These are phyloP conservation scores for Lophotriccus pileatus DNA, from an alignment of 2,797 vertebrate species.

Conservation along the genomic window DNA sequence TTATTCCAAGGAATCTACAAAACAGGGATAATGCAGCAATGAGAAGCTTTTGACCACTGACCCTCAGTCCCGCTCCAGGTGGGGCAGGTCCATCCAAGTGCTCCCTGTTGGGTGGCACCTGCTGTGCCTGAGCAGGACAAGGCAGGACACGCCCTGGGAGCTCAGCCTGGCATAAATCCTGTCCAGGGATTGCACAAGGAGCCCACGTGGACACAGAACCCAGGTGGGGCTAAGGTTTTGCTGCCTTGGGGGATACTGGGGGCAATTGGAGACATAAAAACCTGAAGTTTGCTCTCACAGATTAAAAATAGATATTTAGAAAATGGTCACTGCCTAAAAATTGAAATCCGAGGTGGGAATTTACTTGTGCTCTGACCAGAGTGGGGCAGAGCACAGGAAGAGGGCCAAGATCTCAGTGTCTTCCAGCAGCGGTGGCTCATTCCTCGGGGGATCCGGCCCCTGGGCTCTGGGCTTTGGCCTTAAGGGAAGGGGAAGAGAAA, in stretches of 20 bases:
- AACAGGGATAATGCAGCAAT: background rate
- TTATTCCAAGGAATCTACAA: conserved; percentile 62
- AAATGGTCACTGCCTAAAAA: conserved; percentile 51
- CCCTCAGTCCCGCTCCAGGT: background rate
- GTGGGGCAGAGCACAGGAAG: background rate
- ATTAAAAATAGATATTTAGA: conserved; percentile 27
- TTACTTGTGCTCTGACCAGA: rapidly evolving
- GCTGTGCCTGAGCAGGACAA: background rate
- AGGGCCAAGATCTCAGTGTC: rapidly evolving
- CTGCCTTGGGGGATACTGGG: rapidly evolving
- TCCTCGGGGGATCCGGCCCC: background rate
- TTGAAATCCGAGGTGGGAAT: background rate
- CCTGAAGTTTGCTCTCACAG: background rate
- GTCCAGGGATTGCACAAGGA: background rate
- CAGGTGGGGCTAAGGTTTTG: background rate
- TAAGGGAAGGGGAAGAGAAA: background rate
- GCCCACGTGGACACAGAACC: rapidly evolving
- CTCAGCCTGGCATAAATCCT: background rate
- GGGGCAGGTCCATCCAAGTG: background rate
- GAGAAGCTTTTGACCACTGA: background rate
- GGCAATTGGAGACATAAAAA: background rate
- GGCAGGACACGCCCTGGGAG: background rate
- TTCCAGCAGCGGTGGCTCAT: background rate
- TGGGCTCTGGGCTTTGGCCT: conserved; percentile 22
- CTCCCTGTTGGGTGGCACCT: background rate